Evolutionary conservation across 2,888 invertebrate species (phyloP).

Genomic region (Xanthia togata): DNA sequence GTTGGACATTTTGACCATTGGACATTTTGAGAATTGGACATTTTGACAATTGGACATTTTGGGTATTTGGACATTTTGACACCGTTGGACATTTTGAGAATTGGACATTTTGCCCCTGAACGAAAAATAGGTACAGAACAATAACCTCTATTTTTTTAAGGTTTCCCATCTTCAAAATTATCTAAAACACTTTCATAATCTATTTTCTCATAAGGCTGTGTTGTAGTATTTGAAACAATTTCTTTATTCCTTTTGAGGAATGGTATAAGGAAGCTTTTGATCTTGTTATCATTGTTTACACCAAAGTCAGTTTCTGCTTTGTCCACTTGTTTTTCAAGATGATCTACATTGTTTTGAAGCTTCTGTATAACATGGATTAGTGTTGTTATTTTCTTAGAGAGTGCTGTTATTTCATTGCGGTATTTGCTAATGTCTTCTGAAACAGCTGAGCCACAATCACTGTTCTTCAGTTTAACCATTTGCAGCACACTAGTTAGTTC

Average conservation of each 20-base stretch:
- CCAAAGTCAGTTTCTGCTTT: conserved; percentile 91
- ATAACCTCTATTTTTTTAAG: conserved; percentile 47
- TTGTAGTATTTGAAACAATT: conserved; percentile 43
- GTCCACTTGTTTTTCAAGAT: conserved; percentile 91
- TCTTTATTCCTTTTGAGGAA: conserved; percentile 86
- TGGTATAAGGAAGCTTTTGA: conserved; percentile 91
- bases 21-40: no score
- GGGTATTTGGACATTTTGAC: no score
- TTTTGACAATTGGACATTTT: no score
- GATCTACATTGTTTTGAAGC: conserved; percentile 87
- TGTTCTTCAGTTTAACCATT: conserved; percentile 88
- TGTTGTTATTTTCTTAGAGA: conserved; percentile 90
- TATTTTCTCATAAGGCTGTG: conserved; percentile 60
- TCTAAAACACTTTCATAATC: conserved; percentile 78
- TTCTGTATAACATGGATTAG: conserved; percentile 89
- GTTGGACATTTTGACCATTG: no score
- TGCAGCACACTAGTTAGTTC: conserved; percentile 92
- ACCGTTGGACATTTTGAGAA: no score
- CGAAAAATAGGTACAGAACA: neutral
- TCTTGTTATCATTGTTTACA: conserved; percentile 89
- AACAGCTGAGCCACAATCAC: conserved; percentile 84
- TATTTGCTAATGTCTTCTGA: conserved; percentile 89
- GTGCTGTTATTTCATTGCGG: conserved; percentile 86
- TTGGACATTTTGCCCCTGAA: no score
- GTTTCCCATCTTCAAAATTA: conserved; percentile 77